These are phyloP conservation scores for Cryptophagus acutangulus DNA, from an alignment of 2,888 invertebrate species.

Conservation along the genomic window DNA sequence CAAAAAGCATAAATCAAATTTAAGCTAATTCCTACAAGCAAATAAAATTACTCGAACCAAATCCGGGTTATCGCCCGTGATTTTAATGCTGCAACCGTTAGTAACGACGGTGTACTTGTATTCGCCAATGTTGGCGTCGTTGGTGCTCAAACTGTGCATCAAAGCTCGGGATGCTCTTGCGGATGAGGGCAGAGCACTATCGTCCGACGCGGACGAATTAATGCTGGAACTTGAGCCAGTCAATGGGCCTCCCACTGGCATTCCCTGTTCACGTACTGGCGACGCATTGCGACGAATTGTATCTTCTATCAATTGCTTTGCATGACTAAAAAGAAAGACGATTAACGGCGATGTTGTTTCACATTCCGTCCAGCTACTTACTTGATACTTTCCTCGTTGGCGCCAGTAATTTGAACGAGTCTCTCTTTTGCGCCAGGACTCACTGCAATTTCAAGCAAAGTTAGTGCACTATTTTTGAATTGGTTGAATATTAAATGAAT, in stretches of 20 bases:
- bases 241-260: conserved; percentile 51
- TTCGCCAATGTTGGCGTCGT: conserved; percentile 79
- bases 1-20: conserved; percentile 17
- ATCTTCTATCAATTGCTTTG: conserved; percentile 90
- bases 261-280: conserved; percentile 68
- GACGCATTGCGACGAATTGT: conserved; percentile 94
- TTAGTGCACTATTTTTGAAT: too few relatives aligned
- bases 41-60: conserved; percentile 65
- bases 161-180: conserved; percentile 58
- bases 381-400: conserved; percentile 89
- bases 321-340: conserved; percentile 59
- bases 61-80: conserved; percentile 79
- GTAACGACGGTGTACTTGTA: conserved; percentile 81
- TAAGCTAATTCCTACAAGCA: background rate
- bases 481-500: too few relatives aligned
- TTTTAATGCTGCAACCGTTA: conserved; percentile 76
- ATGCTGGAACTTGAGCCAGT: conserved; percentile 73
- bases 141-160: conserved; percentile 75
- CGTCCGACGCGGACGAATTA: conserved; percentile 69
- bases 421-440: conserved; percentile 93
- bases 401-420: conserved; percentile 91
- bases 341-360: conserved; percentile 5
- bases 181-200: conserved; percentile 50
- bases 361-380: conserved; percentile 49
- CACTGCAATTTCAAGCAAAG: conserved; percentile 64